Evolutionary conservation across 1,140 invertebrate species (phyloP), one percentile per base, ranked within the genome.

Genomic region (Teleogryllus occipitalis): DNA sequence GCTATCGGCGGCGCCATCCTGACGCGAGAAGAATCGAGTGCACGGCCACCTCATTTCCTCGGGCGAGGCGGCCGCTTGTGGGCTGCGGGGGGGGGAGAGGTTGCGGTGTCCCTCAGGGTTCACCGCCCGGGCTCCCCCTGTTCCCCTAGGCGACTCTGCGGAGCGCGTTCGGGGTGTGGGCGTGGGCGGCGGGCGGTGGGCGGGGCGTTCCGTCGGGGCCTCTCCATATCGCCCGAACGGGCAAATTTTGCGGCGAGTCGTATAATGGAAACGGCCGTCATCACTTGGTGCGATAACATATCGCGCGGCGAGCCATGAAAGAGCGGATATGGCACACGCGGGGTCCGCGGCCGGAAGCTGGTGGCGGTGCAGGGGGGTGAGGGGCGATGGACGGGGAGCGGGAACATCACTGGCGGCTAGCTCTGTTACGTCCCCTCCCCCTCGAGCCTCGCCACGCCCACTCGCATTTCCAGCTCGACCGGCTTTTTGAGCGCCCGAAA

Each of bases 171-270:
- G 10, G 54, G 18, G 2, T 1, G 54, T 18, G 54, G 54, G 10
- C 54, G 54, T n/a, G 10, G 10, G 10, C 7, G 54, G 54, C 0
- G 54, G 2, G 27, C 54, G 18, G 54, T 65, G 54, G 10, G 10
- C 54, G 2, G 54, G 10, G 10, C 54, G 2, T 65, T 18, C 18
- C 54, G 10, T 65, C 18, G 10, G 54, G 54, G 54, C 10, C 18
- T 65, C 54, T 65, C 18, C 54, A 65, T 65, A 18, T 10, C 54
- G 54, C 54, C 54, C 18, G 7, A 65, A 65, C 18, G 54, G 18
- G 54, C 54, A 65, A 65, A 65, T 65, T 65, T 65, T 65, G 54
- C 54, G 54, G 54, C 54, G 54, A 65, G 54, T 65, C 54, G 54
- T 65, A 65, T 65, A 65, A 65, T 65, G 54, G 54, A 10, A 65